These are phyloP conservation scores for Cotesia vestalis DNA, from an alignment of 1,140 invertebrate species.

Conservation along the genomic window DNA sequence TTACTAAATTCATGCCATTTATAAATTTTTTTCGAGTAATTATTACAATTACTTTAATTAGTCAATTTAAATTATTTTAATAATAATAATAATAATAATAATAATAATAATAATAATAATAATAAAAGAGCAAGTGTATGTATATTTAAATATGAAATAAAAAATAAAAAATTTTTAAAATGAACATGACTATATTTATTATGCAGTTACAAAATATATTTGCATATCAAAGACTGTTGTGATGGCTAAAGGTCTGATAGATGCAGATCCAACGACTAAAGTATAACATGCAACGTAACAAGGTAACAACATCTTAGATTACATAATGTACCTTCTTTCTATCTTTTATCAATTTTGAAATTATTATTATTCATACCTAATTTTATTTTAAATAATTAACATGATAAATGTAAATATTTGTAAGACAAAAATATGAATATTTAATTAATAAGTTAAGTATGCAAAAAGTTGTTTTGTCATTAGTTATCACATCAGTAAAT, in stretches of 20 bases:
- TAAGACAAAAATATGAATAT: too few species aligned
- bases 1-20: too few species aligned
- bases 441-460: too few species aligned
- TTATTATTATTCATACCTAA: background rate
- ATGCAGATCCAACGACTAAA: constrained; percentile 5
- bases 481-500: too few species aligned
- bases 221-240: constrained; percentile 16
- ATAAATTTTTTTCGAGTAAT: too few species aligned
- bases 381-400: too few species aligned
- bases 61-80: background rate
- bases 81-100: background rate
- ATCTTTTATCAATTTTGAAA: background rate
- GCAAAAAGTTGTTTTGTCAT: too few species aligned
- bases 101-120: constrained; percentile 10
- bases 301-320: constrained; percentile 13
- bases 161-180: background rate
- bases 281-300: constrained; percentile 21
- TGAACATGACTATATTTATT: constrained; percentile 3
- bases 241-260: background rate
- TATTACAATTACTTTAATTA: too few species aligned
- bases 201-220: constrained; percentile 25
- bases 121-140: background rate
- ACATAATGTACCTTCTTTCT: constrained; percentile 1
- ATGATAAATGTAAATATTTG: too few species aligned
- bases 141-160: constrained; percentile 12